phyloP scores from a whole-genome alignment of 30 jellyfish, hydroid and myxozoan genomes.

The Aurelia aurita complex sp. Pacific region DNA sequence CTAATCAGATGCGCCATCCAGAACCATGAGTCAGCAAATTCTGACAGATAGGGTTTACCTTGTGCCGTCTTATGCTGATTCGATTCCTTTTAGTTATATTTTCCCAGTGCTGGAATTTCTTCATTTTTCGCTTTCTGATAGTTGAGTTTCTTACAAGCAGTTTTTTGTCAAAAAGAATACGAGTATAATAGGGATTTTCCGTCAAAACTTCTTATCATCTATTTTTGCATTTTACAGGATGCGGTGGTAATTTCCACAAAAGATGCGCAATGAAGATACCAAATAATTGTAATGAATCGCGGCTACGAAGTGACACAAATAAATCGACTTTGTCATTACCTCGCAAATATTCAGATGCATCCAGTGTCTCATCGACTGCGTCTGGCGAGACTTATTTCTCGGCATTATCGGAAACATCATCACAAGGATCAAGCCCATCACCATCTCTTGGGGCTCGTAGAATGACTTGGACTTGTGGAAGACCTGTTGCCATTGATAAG shows the following conservation, averaged over 20 bases:
- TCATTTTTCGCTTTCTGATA: too few species aligned
- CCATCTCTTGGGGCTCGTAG: constrained; percentile 63
- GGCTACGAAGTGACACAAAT: constrained; percentile 55
- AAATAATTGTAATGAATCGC: constrained; percentile 81
- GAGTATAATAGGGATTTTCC: too few species aligned
- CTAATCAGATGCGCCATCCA: too few species aligned
- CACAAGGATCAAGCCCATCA: constrained; percentile 34
- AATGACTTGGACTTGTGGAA: constrained; percentile 96
- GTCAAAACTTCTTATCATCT: too few species aligned
- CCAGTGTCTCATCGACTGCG: constrained; percentile 57
- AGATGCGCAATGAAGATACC: constrained; percentile 95
- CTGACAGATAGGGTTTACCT: too few species aligned
- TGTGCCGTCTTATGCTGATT: too few species aligned
- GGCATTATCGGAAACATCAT: constrained; percentile 36
- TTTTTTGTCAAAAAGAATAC: too few species aligned
- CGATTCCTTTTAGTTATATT: too few species aligned
- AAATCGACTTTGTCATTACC: constrained; percentile 53
- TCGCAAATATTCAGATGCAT: constrained; percentile 77
- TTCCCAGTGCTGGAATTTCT: too few species aligned
- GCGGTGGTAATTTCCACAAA: constrained; percentile 96
- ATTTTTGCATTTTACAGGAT: constrained; percentile 36
- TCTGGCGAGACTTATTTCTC: constrained; percentile 52
- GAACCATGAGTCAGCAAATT: too few species aligned
- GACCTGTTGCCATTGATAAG: constrained; percentile 89
- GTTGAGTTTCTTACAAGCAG: too few species aligned